Conservation (phyloP, 2,888 invertebrate species). For the Erebia aethiops region DNA sequence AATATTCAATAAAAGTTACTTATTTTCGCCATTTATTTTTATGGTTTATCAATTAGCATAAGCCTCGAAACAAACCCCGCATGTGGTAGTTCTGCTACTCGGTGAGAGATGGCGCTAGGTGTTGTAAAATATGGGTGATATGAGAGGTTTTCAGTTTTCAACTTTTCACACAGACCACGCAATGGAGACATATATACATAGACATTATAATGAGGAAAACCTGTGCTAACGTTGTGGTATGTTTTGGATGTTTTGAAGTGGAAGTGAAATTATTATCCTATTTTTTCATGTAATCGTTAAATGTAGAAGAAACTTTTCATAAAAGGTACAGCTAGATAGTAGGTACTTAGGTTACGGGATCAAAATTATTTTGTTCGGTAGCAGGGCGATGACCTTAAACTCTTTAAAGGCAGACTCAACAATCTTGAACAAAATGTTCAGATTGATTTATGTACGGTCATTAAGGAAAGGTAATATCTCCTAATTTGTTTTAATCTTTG, state of each 20-base stretch:
- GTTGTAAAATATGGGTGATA: constrained; percentile 31
- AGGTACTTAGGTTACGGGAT: not conserved
- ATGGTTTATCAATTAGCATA: constrained; percentile 1
- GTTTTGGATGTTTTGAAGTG: too few species aligned
- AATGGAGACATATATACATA: too few species aligned
- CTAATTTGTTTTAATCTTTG: constrained; percentile 7
- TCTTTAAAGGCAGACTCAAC: constrained; percentile 22
- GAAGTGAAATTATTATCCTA: constrained; percentile 10
- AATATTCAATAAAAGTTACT: constrained; percentile 24
- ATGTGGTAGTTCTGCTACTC: constrained; percentile 63
- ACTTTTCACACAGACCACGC: constrained; percentile 48
- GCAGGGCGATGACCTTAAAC: constrained; percentile 20
- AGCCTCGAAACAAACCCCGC: constrained; percentile 51
- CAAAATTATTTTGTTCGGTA: constrained; percentile 11
- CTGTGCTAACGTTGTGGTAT: too few species aligned
- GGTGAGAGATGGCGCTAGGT: constrained; percentile 64
- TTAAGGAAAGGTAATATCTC: not conserved
- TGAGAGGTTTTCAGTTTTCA: constrained; percentile 44
- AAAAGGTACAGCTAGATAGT: too few species aligned
- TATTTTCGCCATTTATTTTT: constrained; percentile 10
- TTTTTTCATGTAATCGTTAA: not conserved
- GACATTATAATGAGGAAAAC: too few species aligned
- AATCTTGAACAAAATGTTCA: constrained; percentile 19
- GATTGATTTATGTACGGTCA: constrained; percentile 3
- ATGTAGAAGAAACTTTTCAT: constrained; percentile 4